Base-by-base conservation (phyloP, 2,113 vertebrate genomes). In the Erythrocercus mccallii region DNA sequence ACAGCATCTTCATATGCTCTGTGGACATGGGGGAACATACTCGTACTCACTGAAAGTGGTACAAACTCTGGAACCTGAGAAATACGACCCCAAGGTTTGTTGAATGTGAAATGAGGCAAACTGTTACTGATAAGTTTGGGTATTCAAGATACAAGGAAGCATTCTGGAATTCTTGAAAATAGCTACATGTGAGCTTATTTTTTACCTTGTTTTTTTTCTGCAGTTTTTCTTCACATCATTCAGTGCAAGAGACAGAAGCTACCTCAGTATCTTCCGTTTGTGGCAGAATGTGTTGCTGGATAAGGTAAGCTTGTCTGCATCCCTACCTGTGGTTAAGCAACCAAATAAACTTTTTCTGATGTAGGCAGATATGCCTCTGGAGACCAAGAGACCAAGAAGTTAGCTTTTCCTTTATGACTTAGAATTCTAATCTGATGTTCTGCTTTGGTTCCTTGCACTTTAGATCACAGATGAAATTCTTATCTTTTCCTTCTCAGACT, bases 161-260 rank as follows among this genome's bases (percentile, higher is more conserved):
- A 11, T 92, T 86, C 11, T 44, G 33, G 11, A 5, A 33, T 83
- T 77, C 80, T 44, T 74, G 47, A 79, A 71, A 78, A 37, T 58
- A 62, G 38, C 33, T 44, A 4, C 9, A 44, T n/a, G 13, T 37
- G 47, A 93, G 19, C 21, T 77, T 28, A 27, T 35, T 35, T 90
- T 30, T 73, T 20, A 51, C 10, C 10, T 74, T 77, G 5, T 12
- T 82, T 74, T 47, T 86, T 88, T 56, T 4, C 74, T 91, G n/a
- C 95, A 99, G 99, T 97, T 98, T 91, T 99, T 99, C 96, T 99
- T 99, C 95, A 98, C 99, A 0, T 99, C 99, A 37, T 99, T 99
- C 97, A 98, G 98, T 73, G 97, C 98, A 60, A 98, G 99, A 95
- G 99, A 99, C 96, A 99, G 99, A 98, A 99, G 98, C 96, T 99